Evolutionary conservation across 2,113 vertebrate species (phyloP).

Genomic region (Heptranchias perlo): DNA sequence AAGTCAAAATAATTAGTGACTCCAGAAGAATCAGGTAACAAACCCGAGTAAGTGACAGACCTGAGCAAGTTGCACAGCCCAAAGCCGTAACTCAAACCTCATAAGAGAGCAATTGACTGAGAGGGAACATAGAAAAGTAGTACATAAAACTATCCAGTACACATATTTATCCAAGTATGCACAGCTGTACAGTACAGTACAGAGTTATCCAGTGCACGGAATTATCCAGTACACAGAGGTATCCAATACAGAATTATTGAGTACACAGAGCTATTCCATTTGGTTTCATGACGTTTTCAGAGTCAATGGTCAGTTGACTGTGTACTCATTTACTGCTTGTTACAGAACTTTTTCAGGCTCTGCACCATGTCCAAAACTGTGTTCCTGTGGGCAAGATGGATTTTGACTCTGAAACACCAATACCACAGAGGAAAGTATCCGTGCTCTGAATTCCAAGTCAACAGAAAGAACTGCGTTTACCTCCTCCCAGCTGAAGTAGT

Average conservation of each 20-base stretch:
- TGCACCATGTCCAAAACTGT: background rate
- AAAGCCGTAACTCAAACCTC: background rate
- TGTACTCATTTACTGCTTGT: background rate
- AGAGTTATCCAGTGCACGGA: background rate
- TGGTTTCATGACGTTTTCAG: background rate
- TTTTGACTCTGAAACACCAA: background rate
- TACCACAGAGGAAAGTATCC: background rate
- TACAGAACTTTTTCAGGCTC: background rate
- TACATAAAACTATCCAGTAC: background rate
- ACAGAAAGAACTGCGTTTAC: background rate
- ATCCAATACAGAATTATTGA: background rate
- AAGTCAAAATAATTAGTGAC: background rate
- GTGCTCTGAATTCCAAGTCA: background rate
- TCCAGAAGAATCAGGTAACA: background rate
- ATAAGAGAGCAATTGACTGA: background rate
- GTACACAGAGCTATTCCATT: background rate
- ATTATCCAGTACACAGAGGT: background rate
- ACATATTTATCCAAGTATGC: background rate
- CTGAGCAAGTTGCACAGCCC: background rate
- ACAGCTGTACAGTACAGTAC: background rate
- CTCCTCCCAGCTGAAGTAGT: background rate
- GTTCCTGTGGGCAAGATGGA: background rate
- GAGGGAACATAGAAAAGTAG: background rate
- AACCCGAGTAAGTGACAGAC: background rate
- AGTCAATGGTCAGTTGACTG: background rate